Conservation (phyloP, 2,888 invertebrate species). For the Diadegma fenestrale region DNA sequence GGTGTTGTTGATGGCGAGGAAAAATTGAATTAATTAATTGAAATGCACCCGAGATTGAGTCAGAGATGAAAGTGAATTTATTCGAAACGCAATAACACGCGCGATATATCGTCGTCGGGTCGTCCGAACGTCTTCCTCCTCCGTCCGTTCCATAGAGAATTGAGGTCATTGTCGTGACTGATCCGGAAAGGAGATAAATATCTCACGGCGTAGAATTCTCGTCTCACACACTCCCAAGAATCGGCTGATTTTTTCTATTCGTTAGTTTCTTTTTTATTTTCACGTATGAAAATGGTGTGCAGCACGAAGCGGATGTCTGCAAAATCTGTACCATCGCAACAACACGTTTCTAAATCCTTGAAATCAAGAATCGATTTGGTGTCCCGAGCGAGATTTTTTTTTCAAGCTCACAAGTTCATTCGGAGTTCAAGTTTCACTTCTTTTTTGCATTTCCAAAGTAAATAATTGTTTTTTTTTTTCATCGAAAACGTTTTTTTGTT, state of each 20-base stretch:
- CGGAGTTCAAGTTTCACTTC: background rate
- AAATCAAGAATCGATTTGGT: background rate
- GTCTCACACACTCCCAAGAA: background rate
- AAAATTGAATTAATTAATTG: background rate
- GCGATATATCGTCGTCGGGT: background rate
- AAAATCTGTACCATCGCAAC: background rate
- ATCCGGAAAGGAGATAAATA: slow-evolving; percentile 58
- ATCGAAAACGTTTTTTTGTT: background rate
- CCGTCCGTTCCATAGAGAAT: slow-evolving; percentile 44
- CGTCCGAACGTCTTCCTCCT: slow-evolving; percentile 12
- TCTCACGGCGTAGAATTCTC: slow-evolving; percentile 14
- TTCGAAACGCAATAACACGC: slow-evolving; percentile 8
- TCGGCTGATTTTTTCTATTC: slow-evolving; percentile 15
- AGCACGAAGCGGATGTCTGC: background rate
- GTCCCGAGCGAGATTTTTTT: background rate
- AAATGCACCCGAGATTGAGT: background rate
- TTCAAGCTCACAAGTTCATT: no score
- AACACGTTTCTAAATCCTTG: background rate
- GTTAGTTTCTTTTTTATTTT: background rate
- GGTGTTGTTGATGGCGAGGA: background rate
- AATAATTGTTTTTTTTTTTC: background rate
- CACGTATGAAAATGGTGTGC: background rate
- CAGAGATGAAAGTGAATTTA: slow-evolving; percentile 12
- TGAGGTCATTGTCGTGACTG: slow-evolving; percentile 58
- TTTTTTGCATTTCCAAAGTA: background rate